A percentile compares a stretch with the other conserved stretches of the same genome.
Evolutionary conservation across 1,140 invertebrate genomes (phyloP).

Genomic region (Mya arenaria): DNA sequence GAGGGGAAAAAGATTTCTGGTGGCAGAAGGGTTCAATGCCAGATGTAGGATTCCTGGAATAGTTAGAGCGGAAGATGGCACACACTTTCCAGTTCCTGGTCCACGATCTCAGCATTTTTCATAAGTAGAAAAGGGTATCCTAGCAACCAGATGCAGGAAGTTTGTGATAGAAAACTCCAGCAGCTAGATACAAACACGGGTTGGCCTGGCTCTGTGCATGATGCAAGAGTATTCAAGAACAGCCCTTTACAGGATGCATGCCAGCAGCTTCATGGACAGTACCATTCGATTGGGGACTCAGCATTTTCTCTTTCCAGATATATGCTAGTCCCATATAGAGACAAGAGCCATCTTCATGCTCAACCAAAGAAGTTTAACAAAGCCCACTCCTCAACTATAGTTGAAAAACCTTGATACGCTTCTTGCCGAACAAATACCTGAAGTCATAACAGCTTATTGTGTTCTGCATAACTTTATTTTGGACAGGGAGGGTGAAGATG

Average conservation of each 20-base stretch:
- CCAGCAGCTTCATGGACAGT: neutral
- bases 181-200: too few species aligned
- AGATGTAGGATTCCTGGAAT: too few species aligned
- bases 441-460: neutral
- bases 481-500: neutral
- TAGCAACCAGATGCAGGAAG: too few species aligned
- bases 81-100: too few species aligned
- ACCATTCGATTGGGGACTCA: neutral
- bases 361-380: neutral
- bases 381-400: neutral
- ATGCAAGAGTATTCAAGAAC: neutral
- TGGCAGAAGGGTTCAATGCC: too few species aligned
- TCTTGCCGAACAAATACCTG: neutral
- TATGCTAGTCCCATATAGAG: neutral
- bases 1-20: too few species aligned
- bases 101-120: too few species aligned
- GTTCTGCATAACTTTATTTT: conserved; percentile 15
- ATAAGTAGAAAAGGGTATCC: too few species aligned
- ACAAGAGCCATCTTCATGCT: neutral
- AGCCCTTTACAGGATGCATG: neutral
- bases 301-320: neutral
- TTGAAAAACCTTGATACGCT: neutral
- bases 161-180: too few species aligned
- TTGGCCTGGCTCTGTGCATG: neutral
- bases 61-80: too few species aligned